Conservation (phyloP, 2,888 invertebrate species). For the Scaptomyza cyrtandrae region DNA sequence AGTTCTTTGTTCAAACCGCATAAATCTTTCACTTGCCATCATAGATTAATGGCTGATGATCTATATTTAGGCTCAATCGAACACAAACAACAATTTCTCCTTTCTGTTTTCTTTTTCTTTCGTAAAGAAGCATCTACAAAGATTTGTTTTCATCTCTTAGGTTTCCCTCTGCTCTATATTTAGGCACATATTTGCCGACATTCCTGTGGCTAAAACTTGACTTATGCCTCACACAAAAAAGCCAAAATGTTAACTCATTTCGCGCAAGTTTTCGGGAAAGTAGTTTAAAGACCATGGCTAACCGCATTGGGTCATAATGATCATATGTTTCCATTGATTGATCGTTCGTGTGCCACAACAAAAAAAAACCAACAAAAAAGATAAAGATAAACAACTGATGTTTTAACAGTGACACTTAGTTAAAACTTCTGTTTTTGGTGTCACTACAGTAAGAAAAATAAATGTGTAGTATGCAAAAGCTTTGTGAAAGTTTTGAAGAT, state of each 20-base stretch:
- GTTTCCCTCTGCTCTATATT: constrained; percentile 36
- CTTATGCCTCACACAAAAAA: constrained; percentile 35
- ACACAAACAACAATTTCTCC: constrained; percentile 20
- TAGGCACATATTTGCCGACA: constrained; percentile 58
- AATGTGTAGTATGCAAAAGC: not conserved
- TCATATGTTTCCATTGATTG: constrained; percentile 57
- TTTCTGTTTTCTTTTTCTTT: constrained; percentile 20
- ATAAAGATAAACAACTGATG: constrained; percentile 8
- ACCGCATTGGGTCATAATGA: constrained; percentile 46
- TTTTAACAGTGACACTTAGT: constrained; percentile 44
- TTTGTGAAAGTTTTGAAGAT: not conserved
- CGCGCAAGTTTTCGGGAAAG: constrained; percentile 41
- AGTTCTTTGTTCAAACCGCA: constrained; percentile 5
- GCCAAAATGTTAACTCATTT: constrained; percentile 41
- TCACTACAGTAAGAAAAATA: constrained; percentile 19
- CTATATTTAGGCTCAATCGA: constrained; percentile 55
- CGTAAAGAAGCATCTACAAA: constrained; percentile 56
- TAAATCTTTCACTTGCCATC: constrained; percentile 42
- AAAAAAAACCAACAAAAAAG: constrained; percentile 1
- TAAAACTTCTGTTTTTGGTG: constrained; percentile 6
- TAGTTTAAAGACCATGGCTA: constrained; percentile 61
- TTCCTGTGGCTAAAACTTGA: constrained; percentile 49
- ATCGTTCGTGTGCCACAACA: constrained; percentile 63
- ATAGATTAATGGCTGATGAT: constrained; percentile 45
- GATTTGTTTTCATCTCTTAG: not conserved